Base-by-base conservation (phyloP, 2,888 invertebrate species). In the Chloroclysta siterata region DNA sequence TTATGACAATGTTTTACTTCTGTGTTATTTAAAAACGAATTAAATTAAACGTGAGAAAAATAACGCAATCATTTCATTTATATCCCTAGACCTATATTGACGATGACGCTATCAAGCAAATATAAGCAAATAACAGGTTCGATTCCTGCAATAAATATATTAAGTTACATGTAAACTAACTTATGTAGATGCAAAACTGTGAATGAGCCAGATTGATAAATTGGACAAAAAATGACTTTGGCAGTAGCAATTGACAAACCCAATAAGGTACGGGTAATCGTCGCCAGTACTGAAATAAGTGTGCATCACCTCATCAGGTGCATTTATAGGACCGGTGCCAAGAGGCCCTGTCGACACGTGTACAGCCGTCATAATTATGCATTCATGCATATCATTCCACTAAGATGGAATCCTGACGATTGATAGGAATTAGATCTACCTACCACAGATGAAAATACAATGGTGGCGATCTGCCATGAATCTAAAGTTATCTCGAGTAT, bases 311-410 rank as follows among this genome's bases (percentile, higher is more conserved):
- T 79, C 68, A 69, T 72, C 82, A 82, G 82, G 80, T 87, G 85
- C 84, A 80, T 74, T 72, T 67, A 75, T 77, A 80, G 85, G 83
- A 81, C 63, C 59, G 28, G 39, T 74, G 88, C 88, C 88, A 88
- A 83, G 74, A 69, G 56, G 54, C 68, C 33, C 60, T 42, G 56
- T 47, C 33, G 28, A 73, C 77, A 72, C 75, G 74, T 75, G 74
- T 71, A 57, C 41, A 17, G 44, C 44, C 55, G 56, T 63, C 61
- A 63, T 66, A 65, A 65, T 63, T 65, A 68, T 60, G 56, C 60
- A 69, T 22, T 1, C 22, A 22, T 22, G 22, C 2, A 3, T 22
- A 22, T 22, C 22, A 22, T 66, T 50, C 53, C 56, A 63, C 11
- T 61, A 39, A 57, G 15, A 46, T 51, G n/a, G n/a, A n/a, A n/a